Conservation (phyloP, 2,888 invertebrate species). For the Lottia scabra region DNA sequence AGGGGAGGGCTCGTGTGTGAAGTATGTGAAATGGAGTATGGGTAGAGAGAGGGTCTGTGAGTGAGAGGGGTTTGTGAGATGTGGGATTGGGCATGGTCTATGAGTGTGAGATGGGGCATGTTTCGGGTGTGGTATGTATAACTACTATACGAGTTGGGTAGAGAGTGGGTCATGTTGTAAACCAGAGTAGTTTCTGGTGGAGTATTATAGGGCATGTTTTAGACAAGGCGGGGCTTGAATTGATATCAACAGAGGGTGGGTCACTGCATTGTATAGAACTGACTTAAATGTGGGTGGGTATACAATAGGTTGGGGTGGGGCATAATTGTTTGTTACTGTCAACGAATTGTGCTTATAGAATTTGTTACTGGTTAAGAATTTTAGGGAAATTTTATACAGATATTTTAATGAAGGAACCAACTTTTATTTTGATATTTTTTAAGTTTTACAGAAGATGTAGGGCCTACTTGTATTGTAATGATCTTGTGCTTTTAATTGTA, state of each 20-base stretch:
- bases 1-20: background rate
- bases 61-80: background rate
- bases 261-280: too few relatives aligned
- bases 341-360: background rate
- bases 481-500: too few relatives aligned
- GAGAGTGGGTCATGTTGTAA: slow-evolving; percentile 7
- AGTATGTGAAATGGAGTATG: slow-evolving; percentile 10
- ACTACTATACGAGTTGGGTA: background rate
- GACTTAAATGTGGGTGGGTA: too few relatives aligned
- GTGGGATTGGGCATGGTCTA: slow-evolving; percentile 19
- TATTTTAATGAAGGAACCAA: background rate
- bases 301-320: background rate
- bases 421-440: background rate
- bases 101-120: background rate
- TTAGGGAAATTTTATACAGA: background rate
- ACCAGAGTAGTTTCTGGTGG: too few relatives aligned
- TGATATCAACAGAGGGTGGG: too few relatives aligned
- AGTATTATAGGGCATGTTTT: background rate
- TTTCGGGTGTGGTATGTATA: too few relatives aligned
- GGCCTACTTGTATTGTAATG: too few relatives aligned
- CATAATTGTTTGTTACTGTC: background rate
- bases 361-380: background rate
- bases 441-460: background rate
- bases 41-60: slow-evolving; percentile 7
- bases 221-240: background rate